These are phyloP conservation scores for Oligia strigilis DNA, from an alignment of 2,888 invertebrate species.

Conservation along the genomic window DNA sequence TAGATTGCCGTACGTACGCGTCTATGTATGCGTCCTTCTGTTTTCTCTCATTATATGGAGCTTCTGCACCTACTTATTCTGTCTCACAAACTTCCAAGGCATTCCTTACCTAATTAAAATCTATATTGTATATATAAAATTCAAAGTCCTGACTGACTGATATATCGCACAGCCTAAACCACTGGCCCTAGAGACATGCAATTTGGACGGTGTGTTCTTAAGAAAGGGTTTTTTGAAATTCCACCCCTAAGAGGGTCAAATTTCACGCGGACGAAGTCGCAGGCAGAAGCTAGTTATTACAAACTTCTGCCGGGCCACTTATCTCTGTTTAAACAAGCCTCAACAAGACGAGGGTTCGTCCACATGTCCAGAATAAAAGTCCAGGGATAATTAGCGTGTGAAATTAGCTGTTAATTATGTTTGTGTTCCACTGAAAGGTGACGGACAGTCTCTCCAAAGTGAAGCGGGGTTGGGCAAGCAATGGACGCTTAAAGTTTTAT, in stretches of 20 bases:
- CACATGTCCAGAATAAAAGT: constrained; percentile 63
- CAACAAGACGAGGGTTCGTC: constrained; percentile 57
- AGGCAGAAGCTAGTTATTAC: constrained; percentile 30
- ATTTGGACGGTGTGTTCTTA: too few species aligned
- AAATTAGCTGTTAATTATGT: constrained; percentile 63
- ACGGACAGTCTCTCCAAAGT: constrained; percentile 15
- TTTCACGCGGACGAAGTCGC: too few species aligned
- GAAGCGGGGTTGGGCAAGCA: constrained; percentile 11
- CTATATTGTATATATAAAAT: too few species aligned
- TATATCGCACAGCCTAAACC: too few species aligned
- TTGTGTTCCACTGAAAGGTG: constrained; percentile 49
- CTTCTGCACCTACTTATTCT: constrained; percentile 4
- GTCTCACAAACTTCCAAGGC: constrained; percentile 41
- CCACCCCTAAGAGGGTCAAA: too few species aligned
- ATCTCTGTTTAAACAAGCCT: constrained; percentile 57
- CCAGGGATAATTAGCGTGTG: constrained; percentile 58
- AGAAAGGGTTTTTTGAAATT: too few species aligned
- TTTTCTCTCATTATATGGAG: not conserved
- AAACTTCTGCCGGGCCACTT: constrained; percentile 48
- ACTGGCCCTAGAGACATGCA: too few species aligned
- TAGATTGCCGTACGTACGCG: not conserved
- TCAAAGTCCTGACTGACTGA: too few species aligned
- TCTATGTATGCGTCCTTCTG: too few species aligned
- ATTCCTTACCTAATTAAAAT: constrained; percentile 64
- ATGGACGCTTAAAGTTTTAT: constrained; percentile 39